These are phyloP conservation scores for Trypoxylon attenuatum DNA, from an alignment of 2,888 invertebrate species.

Conservation along the genomic window DNA sequence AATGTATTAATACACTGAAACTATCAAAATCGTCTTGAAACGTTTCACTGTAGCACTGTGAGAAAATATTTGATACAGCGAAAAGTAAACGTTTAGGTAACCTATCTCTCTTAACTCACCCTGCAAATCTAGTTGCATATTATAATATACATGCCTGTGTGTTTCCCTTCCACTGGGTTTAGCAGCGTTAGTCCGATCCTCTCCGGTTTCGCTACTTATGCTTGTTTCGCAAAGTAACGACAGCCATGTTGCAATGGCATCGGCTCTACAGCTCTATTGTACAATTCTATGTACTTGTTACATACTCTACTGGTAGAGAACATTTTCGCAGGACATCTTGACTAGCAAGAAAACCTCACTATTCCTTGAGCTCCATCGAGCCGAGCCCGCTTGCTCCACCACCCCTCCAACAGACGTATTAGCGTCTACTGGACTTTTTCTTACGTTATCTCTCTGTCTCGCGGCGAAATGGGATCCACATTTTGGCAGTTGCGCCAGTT, in stretches of 20 bases:
- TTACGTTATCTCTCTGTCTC: conserved; percentile 29
- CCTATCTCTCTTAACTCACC: no score
- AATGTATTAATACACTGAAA: no score
- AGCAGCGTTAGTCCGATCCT: background rate
- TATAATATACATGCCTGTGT: no score
- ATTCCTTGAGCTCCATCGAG: background rate
- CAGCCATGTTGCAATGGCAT: conserved; percentile 8
- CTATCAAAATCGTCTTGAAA: no score
- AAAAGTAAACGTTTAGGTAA: no score
- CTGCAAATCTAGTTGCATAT: no score
- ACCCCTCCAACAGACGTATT: conserved; percentile 37
- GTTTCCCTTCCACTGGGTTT: no score
- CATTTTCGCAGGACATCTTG: conserved; percentile 44
- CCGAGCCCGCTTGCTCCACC: no score
- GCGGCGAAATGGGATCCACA: conserved; percentile 39
- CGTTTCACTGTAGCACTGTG: no score
- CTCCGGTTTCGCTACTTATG: conserved; percentile 21
- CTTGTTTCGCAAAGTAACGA: conserved; percentile 44
- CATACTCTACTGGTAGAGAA: background rate
- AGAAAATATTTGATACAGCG: no score
- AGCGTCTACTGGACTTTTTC: conserved; percentile 41
- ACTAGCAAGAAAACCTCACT: conserved; percentile 39
- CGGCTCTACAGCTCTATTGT: background rate
- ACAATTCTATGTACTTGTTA: no score
- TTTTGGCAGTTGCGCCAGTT: conserved; percentile 50